Evolutionary conservation across 2,113 vertebrate genomes (phyloP).

Genomic region (Pristiophorus japonicus): DNA sequence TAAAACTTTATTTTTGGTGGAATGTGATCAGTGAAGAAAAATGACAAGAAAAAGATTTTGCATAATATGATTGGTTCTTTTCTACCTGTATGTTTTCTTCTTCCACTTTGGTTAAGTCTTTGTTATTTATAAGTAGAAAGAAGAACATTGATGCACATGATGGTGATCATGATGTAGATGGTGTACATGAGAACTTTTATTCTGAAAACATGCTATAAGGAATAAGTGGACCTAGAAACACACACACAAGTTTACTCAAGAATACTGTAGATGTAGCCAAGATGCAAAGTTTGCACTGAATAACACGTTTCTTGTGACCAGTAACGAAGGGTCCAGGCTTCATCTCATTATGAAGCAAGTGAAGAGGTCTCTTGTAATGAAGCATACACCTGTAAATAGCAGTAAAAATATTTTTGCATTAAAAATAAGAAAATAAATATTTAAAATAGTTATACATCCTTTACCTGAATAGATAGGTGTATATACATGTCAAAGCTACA

Average conservation of each 20-base stretch:
- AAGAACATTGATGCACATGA: not conserved
- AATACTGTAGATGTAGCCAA: not conserved
- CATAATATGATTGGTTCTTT: not conserved
- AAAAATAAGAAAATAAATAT: not conserved
- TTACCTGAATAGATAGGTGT: too few species aligned
- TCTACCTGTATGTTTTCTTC: not conserved
- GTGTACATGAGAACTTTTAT: not conserved
- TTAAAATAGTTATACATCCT: conserved; percentile 41
- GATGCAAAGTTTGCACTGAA: not conserved
- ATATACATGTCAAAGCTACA: conserved; percentile 49
- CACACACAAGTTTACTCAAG: not conserved
- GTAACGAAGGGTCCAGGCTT: not conserved
- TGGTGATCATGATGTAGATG: not conserved
- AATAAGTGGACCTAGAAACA: not conserved
- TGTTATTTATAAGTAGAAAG: too few species aligned
- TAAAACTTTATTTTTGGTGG: too few species aligned
- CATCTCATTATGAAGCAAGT: not conserved
- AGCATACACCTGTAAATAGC: conserved; percentile 41
- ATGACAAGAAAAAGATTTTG: not conserved
- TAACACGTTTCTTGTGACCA: not conserved
- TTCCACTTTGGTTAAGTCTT: too few species aligned
- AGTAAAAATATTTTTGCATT: conserved; percentile 41
- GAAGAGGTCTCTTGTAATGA: conserved; percentile 39
- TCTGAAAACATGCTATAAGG: not conserved
- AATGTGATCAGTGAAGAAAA: not conserved